Base-by-base conservation (phyloP, 2,797 vertebrate genomes). In the Periophthalmus magnuspinnatus region DNA sequence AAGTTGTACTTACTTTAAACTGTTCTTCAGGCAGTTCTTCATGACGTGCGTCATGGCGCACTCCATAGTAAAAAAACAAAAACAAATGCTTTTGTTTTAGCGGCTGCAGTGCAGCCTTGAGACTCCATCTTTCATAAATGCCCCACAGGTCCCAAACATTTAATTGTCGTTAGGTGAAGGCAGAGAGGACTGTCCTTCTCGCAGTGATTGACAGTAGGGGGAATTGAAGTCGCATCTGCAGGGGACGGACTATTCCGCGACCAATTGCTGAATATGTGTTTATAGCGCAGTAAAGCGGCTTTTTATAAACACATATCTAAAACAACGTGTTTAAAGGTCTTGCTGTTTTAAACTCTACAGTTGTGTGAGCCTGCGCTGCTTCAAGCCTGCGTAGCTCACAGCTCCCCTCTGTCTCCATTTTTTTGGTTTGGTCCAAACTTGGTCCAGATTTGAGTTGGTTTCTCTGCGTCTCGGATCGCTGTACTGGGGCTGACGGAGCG, bases 351-450 rank as follows among this genome's bases (percentile, higher is more conserved):
- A 19, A 5, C 2, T 2, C 16, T 32, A 2, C 6, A 0, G 11
- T 6, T 0, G 21, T 9, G n/a, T 1, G 14, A 3, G 36, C 22
- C 22, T 0, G 11, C 28, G 6, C 8, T 0, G 64, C 67, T 3
- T 50, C 5, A 28, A 24, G 6, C 5, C 24, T 17, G 41, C 24
- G 50, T 9, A 1, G 21, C 63, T 6, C 70, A 0, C 17, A 2
- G 33, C 70, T 69, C 90, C 93, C 93, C 93, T 87, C 81, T 22
- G 93, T 93, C 92, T 94, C 85, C 71, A 54, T 14, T n/a, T 70
- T 75, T 70, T 92, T 95, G 94, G 93, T 94, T 77, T 93, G 82
- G 90, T 77, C 94, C 94, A 90, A 91, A 93, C 90, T 90, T 91
- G 92, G 88, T 91, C 75, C 75, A 89, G 91, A 93, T 93, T 93